phyloP scores from a whole-genome alignment of 2,113 vertebrate species.

The Capricornis sumatraensis region DNA sequence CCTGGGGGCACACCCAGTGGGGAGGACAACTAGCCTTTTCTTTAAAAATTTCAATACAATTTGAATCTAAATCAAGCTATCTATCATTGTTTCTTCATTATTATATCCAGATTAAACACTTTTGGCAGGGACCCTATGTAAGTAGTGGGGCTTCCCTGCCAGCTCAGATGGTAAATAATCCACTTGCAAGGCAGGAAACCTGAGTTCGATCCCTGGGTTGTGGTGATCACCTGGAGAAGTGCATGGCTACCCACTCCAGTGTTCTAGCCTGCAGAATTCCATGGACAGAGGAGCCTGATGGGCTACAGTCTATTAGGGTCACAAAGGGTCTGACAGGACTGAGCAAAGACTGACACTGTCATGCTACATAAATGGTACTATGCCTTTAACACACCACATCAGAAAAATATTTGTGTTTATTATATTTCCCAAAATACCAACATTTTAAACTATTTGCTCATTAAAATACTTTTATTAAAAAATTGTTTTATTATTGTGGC shows the following conservation, averaged over 20 bases:
- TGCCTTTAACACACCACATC: background rate
- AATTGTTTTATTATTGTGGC: background rate
- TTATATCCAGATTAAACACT: background rate
- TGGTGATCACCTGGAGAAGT: background rate
- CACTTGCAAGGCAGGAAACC: background rate
- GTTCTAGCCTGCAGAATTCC: background rate
- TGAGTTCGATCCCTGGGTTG: background rate
- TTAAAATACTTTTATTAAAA: background rate
- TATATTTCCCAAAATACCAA: background rate
- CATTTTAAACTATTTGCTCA: background rate
- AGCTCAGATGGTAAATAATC: background rate
- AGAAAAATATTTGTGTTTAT: background rate
- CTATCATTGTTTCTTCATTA: background rate
- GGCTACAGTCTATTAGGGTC: background rate
- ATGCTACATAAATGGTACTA: background rate
- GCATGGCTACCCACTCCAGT: background rate
- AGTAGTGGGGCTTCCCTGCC: background rate
- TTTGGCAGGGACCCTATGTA: background rate
- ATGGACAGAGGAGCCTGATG: background rate
- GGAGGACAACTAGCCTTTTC: background rate
- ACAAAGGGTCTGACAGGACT: rapidly evolving
- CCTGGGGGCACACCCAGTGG: background rate
- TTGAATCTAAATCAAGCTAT: background rate
- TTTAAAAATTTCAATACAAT: background rate
- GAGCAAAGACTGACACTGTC: background rate